phyloP scores from a whole-genome alignment of 2,797 vertebrate species.

The Eulemur mongoz region DNA sequence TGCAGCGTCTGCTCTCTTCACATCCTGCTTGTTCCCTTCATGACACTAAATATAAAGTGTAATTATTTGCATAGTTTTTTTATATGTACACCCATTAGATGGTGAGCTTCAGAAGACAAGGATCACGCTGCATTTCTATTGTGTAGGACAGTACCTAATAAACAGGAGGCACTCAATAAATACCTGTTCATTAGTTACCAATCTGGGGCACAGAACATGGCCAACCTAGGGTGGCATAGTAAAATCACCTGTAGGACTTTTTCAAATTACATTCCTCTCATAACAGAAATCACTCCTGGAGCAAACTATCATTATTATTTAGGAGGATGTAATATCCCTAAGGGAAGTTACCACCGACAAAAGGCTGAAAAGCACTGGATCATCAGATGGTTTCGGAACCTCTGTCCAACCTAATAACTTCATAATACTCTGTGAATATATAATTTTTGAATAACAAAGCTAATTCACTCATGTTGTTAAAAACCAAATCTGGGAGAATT shows the following conservation, averaged over 20 bases:
- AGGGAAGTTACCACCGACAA: background rate
- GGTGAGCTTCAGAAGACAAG: background rate
- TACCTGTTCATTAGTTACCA: slow-evolving; percentile 39
- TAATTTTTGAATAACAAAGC: background rate
- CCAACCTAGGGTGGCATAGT: background rate
- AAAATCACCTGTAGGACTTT: slow-evolving; percentile 39
- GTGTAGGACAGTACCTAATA: background rate
- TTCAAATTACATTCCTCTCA: background rate
- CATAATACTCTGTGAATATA: background rate
- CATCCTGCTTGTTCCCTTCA: background rate
- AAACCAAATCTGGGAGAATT: background rate
- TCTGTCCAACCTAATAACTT: background rate
- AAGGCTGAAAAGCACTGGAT: background rate
- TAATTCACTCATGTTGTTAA: background rate
- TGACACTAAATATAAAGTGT: background rate
- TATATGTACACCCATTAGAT: background rate
- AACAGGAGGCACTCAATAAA: background rate
- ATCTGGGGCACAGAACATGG: background rate
- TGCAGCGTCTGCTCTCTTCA: background rate
- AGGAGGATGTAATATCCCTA: background rate
- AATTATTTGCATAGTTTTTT: background rate
- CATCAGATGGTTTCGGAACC: background rate
- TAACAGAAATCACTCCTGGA: background rate
- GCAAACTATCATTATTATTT: background rate
- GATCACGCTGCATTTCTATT: background rate